These are phyloP conservation scores for Atta texana DNA, from an alignment of 1,140 invertebrate species.

Conservation along the genomic window DNA sequence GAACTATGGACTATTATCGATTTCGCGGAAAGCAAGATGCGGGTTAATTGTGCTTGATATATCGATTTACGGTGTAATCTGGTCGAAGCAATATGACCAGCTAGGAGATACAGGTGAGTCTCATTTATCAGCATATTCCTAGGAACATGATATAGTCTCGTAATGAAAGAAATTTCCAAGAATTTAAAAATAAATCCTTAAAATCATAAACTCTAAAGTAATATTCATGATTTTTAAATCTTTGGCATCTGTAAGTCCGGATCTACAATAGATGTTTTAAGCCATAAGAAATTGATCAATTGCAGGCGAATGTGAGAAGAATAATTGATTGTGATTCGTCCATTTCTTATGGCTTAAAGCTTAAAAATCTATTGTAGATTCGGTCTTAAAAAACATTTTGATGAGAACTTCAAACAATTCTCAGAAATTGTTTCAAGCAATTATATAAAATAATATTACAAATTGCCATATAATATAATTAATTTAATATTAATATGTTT, in stretches of 20 bases:
- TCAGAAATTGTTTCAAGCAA: neutral
- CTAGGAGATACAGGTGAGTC: slow-evolving; percentile 11
- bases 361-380: too few relatives aligned
- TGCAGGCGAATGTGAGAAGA: too few relatives aligned
- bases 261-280: too few relatives aligned
- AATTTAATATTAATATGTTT: neutral
- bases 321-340: too few relatives aligned
- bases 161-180: neutral
- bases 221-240: too few relatives aligned
- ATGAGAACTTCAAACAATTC: neutral
- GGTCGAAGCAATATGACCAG: neutral
- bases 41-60: slow-evolving; percentile 44
- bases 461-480: neutral
- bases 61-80: slow-evolving; percentile 24
- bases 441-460: neutral
- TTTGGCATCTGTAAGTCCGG: neutral
- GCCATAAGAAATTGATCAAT: too few relatives aligned
- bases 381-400: too few relatives aligned
- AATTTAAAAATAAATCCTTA: slow-evolving; percentile 3
- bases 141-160: neutral
- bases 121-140: slow-evolving; percentile 28
- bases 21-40: slow-evolving; percentile 9
- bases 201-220: neutral
- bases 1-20: neutral
- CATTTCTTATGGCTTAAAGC: too few relatives aligned